phyloP scores from a whole-genome alignment of 1,140 invertebrate genomes.

The Drosophila ananassae region DNA sequence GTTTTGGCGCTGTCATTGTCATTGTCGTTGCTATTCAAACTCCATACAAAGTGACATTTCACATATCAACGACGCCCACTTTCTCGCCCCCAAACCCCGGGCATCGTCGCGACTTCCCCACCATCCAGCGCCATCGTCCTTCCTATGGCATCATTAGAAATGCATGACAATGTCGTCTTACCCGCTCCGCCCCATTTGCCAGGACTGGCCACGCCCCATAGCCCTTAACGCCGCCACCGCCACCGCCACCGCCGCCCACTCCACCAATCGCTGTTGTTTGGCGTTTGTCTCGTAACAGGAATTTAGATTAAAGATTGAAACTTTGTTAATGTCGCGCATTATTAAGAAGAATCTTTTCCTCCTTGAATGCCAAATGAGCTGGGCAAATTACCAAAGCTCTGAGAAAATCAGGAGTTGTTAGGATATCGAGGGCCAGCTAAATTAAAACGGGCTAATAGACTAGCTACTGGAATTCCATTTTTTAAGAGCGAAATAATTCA shows the following conservation, averaged over 20 bases:
- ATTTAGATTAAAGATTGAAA: slow-evolving; percentile 81
- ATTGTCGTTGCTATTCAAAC: slow-evolving; percentile 74
- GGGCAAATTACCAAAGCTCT: slow-evolving; percentile 43
- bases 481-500: background rate
- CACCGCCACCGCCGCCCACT: background rate
- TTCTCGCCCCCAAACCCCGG: background rate
- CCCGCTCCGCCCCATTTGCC: slow-evolving; percentile 4
- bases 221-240: slow-evolving; percentile 9
- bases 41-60: slow-evolving; percentile 79
- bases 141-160: slow-evolving; percentile 75
- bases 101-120: background rate
- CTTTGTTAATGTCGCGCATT: slow-evolving; percentile 79
- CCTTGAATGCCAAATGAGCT: slow-evolving; percentile 58
- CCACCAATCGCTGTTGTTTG: slow-evolving; percentile 9
- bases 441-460: background rate
- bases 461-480: background rate
- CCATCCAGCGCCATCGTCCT: background rate
- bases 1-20: slow-evolving; percentile 52
- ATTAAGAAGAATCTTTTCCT: slow-evolving; percentile 71
- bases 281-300: slow-evolving; percentile 45
- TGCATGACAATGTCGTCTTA: slow-evolving; percentile 76
- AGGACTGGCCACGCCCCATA: slow-evolving; percentile 39
- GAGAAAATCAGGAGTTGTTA: background rate
- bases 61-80: slow-evolving; percentile 68
- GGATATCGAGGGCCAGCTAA: background rate